Percentiles rank a stretch among this genome's conserved stretches.
phyloP scores from a whole-genome alignment of 2,797 vertebrate genomes.

The Sardinella longiceps region DNA sequence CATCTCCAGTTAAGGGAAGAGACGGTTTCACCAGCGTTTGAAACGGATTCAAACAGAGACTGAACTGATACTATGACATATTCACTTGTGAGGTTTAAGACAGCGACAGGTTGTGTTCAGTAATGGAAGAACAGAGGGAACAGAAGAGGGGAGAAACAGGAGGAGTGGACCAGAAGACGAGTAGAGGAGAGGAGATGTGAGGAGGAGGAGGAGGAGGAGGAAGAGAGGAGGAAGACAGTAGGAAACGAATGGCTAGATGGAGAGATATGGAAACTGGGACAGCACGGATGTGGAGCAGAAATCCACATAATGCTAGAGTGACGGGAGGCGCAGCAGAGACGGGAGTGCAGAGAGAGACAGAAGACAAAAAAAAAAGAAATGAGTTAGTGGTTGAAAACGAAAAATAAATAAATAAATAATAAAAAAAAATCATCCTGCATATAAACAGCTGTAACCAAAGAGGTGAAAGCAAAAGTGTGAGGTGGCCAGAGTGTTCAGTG shows the following conservation, averaged over 20 bases:
- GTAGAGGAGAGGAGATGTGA: not conserved
- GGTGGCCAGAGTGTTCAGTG: not conserved
- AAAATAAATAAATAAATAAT: conserved; percentile 54
- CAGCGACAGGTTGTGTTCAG: not conserved
- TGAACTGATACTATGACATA: not conserved
- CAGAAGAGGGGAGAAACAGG: not conserved
- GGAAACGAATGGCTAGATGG: conserved; percentile 82
- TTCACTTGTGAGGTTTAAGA: not conserved
- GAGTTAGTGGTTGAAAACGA: conserved; percentile 58
- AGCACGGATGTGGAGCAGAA: conserved; percentile 91
- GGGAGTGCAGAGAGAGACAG: not conserved
- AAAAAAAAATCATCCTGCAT: conserved; percentile 43
- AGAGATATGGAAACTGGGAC: conserved; percentile 89
- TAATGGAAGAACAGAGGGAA: not conserved
- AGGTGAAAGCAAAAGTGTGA: not conserved
- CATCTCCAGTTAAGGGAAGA: not conserved
- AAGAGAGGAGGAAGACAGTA: conserved; percentile 47
- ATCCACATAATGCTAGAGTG: conserved; percentile 86
- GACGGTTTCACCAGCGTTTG: not conserved
- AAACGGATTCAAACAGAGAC: not conserved
- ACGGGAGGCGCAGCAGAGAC: conserved; percentile 47
- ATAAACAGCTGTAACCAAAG: conserved; percentile 42
- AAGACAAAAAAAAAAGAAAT: conserved; percentile 37
- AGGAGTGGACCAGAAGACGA: not conserved
- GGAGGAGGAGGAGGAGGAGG: conserved; percentile 18